Conservation (phyloP, 2,113 vertebrate species). For the Tragelaphus imberbis region DNA sequence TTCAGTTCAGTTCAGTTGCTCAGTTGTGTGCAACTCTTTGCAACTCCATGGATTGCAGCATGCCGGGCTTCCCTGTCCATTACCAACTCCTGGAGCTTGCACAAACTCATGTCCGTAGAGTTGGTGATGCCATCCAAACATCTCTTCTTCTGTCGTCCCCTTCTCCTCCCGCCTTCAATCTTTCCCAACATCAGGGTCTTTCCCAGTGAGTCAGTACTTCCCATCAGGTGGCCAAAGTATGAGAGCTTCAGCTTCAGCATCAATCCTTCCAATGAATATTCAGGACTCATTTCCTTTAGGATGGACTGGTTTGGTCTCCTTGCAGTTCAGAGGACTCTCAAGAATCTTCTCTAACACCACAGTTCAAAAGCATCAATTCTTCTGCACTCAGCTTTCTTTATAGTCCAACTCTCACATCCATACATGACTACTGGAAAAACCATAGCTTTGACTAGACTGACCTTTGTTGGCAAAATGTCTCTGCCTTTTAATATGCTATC, state of each 20-base stretch:
- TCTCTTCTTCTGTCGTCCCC: background rate
- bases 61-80: background rate
- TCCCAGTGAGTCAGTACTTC: background rate
- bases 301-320: background rate
- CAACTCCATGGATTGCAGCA: background rate
- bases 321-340: background rate
- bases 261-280: background rate
- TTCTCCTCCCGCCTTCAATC: background rate
- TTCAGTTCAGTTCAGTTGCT: background rate
- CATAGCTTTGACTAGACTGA: background rate
- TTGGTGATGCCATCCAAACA: background rate
- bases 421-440: background rate
- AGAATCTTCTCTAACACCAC: background rate
- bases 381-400: fast-evolving
- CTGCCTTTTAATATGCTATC: background rate
- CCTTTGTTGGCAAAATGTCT: background rate
- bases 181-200: background rate
- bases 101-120: background rate
- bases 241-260: background rate
- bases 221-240: background rate
- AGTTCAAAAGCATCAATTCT: background rate
- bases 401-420: background rate
- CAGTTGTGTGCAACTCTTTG: background rate
- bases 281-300: background rate
- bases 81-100: background rate